A percentile compares a stretch with the other conserved stretches of the same genome.
Evolutionary conservation across 2,888 invertebrate genomes (phyloP).

Genomic region (Protodeltote pygarga): DNA sequence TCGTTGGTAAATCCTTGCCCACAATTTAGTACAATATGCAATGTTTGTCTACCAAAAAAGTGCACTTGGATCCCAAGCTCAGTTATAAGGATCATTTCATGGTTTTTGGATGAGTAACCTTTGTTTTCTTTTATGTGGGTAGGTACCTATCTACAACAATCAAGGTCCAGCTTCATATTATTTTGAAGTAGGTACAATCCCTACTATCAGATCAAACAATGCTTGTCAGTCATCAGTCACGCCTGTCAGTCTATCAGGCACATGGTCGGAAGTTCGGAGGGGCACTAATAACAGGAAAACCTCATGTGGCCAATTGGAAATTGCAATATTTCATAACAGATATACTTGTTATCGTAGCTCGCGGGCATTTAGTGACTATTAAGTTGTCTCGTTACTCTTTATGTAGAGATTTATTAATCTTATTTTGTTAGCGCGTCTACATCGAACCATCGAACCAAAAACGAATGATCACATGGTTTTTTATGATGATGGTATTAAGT

Average conservation of each 20-base stretch:
- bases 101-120: too few relatives aligned
- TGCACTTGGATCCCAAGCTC: too few relatives aligned
- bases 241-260: constrained; percentile 54
- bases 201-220: constrained; percentile 45
- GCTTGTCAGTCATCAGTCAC: constrained; percentile 58
- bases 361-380: constrained; percentile 1
- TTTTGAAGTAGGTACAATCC: not conserved
- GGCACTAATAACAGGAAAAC: constrained; percentile 66
- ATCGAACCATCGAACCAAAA: too few relatives aligned
- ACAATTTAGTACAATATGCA: too few relatives aligned
- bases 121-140: too few relatives aligned
- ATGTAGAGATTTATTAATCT: too few relatives aligned
- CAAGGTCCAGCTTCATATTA: not conserved
- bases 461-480: too few relatives aligned
- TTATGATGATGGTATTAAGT: too few relatives aligned
- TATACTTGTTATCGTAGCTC: constrained; percentile 9
- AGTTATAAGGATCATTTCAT: too few relatives aligned
- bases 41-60: too few relatives aligned
- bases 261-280: constrained; percentile 35
- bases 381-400: constrained; percentile 6
- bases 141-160: not conserved
- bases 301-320: constrained; percentile 62
- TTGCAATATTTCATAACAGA: constrained; percentile 41
- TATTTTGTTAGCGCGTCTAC: not conserved
- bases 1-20: too few relatives aligned